Conservation (phyloP, 1,140 invertebrate species). For the Tetramorium simillimum region DNA sequence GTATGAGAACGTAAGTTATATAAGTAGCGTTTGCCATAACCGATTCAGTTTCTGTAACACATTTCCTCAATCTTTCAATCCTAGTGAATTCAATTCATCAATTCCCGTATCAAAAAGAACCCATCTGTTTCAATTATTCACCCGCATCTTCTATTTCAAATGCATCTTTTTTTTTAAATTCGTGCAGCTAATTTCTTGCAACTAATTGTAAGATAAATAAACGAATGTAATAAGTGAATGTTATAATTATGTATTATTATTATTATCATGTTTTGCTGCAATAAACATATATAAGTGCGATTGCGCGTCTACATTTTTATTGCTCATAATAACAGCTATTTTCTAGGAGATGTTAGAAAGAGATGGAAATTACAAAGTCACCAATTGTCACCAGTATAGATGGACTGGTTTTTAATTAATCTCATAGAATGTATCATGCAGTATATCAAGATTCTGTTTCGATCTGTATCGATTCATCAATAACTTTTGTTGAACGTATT, state of each 20-base stretch:
- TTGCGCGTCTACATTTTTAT: not conserved
- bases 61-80: not conserved
- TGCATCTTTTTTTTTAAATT: not conserved
- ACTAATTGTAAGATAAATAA: not conserved
- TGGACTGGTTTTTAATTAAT: too few relatives aligned
- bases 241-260: conserved; percentile 63
- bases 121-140: not conserved
- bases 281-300: conserved; percentile 66
- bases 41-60: not conserved
- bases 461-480: not conserved
- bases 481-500: not conserved
- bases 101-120: not conserved
- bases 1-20: not conserved
- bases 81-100: not conserved
- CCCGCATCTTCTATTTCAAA: not conserved
- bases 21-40: not conserved
- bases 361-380: too few relatives aligned
- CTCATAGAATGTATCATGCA: not conserved
- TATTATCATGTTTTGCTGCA: conserved; percentile 52
- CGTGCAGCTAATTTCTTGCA: not conserved
- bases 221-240: conserved; percentile 1
- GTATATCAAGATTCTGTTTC: not conserved
- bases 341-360: not conserved
- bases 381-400: too few relatives aligned
- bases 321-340: not conserved